Base-by-base conservation (phyloP, 1,140 invertebrate genomes). In the Drosophila burlai region DNA sequence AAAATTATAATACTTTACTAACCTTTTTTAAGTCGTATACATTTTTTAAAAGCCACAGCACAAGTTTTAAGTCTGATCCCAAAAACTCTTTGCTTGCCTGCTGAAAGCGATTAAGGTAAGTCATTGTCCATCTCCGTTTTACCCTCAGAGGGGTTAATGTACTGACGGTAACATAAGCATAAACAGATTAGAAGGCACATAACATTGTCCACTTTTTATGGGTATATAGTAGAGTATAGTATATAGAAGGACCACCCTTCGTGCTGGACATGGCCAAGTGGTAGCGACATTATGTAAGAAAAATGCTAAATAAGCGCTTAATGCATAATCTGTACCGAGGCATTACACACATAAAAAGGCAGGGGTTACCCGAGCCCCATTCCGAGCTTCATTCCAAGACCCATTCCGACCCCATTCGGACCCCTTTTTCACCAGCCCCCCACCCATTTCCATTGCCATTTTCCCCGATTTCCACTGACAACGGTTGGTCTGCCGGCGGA, bases 271-370 rank as follows among this genome's bases (percentile, higher is more conserved):
- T 65, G 61, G 73, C 65, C 75, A 81, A 90, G 67, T 87, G 77
- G 59, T 42, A 69, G 76, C 60, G 76, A 72, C 63, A 61, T 80
- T 80, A 89, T 89, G 74, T 73, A 87, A 87, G 80, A 86, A 90
- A 90, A 90, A 86, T 91, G 85, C 85, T 85, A 91, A 91, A 85
- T 90, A 90, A 90, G 86, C 85, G 85, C 85, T 86, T 91, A 90
- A 90, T 91, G 86, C 85, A 85, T 90, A 90, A 90, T 91, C 85
- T 82, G 82, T 67, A 77, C 62, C 68, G 63, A 82, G 67, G 80
- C 64, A 74, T 61, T 62, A 82, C 63, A 80, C 60, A 80, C 61
- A 80, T 64, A 74, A 55, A 64, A 64, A 69, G 59, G 18, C 46
- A 55, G 73, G 69, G 69, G 50, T 47, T 69, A 65, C 42, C 16